Conservation (phyloP, 2,797 vertebrate species). For the Distichodus sexfasciatus region DNA sequence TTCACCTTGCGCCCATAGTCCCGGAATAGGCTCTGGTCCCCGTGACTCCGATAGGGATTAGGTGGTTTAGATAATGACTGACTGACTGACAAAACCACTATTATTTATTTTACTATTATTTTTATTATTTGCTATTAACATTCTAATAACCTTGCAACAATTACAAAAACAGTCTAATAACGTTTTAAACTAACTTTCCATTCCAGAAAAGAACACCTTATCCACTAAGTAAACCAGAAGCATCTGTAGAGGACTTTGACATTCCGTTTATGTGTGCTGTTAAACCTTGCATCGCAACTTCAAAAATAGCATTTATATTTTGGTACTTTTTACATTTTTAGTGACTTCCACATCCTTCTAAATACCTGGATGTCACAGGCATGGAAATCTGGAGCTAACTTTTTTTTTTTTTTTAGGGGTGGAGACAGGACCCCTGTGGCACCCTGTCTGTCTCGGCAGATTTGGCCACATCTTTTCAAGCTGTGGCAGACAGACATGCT, state of each 20-base stretch:
- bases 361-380: slow-evolving; percentile 7
- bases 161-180: neutral
- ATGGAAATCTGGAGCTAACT: slow-evolving; percentile 13
- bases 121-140: neutral
- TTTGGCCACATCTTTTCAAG: slow-evolving; percentile 65
- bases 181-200: neutral
- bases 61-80: too few species aligned
- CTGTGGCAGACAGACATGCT: slow-evolving; percentile 65
- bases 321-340: neutral
- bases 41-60: too few species aligned
- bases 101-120: neutral
- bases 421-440: slow-evolving; percentile 27
- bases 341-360: neutral
- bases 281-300: too few species aligned
- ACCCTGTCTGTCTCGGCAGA: slow-evolving; percentile 34
- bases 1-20: too few species aligned
- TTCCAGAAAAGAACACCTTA: neutral
- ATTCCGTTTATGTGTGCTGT: neutral
- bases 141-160: neutral
- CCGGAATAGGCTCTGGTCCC: too few species aligned
- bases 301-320: too few species aligned
- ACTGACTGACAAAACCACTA: too few species aligned
- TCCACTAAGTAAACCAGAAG: neutral
- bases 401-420: slow-evolving; percentile 8
- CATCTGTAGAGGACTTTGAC: neutral